These are phyloP conservation scores for Acanthisitta chloris DNA, from an alignment of 2,113 vertebrate genomes.

Conservation along the genomic window DNA sequence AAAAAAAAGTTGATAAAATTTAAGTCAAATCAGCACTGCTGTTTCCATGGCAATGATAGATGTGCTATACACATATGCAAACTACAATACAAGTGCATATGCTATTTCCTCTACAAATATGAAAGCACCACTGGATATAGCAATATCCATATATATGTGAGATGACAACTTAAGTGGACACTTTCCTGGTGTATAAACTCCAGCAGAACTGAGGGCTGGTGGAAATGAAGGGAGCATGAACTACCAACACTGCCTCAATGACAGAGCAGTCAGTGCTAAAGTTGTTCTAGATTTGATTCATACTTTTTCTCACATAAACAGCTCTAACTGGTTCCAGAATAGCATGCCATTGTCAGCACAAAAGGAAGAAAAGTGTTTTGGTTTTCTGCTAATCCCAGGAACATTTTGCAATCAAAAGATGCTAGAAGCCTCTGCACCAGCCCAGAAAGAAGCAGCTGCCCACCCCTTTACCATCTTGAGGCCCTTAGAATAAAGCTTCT, in stretches of 20 bases:
- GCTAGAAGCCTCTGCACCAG: neutral
- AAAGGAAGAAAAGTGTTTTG: neutral
- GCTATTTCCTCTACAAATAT: neutral
- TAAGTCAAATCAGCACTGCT: neutral
- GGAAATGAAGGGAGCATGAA: neutral
- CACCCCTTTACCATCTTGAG: neutral
- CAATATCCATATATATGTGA: rapidly evolving
- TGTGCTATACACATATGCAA: neutral
- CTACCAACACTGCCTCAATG: neutral
- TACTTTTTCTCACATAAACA: neutral
- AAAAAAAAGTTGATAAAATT: neutral
- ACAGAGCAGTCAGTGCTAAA: neutral
- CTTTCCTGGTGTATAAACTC: neutral
- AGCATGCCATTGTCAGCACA: neutral
- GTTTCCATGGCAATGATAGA: neutral
- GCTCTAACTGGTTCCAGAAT: neutral
- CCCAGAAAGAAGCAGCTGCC: neutral
- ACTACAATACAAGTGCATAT: neutral
- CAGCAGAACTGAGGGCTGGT: neutral
- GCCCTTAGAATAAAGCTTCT: neutral
- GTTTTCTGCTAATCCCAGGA: neutral
- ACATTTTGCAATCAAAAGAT: neutral
- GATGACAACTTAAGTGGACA: neutral
- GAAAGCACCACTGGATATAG: neutral
- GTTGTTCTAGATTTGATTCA: neutral